Evolutionary conservation across 1,140 invertebrate genomes (phyloP).

Genomic region (Hermatobates lingyangjiaoensis): DNA sequence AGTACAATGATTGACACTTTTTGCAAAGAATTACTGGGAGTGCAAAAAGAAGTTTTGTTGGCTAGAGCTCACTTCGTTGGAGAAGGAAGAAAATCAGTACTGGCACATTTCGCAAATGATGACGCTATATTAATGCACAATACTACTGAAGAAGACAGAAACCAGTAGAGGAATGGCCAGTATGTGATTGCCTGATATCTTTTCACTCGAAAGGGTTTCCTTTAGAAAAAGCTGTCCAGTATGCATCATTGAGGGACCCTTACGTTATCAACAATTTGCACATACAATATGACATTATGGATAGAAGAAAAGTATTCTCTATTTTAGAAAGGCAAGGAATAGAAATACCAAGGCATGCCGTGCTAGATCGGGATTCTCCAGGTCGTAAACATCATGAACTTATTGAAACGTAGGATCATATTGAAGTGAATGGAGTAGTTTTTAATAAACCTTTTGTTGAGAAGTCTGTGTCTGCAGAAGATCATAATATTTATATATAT

Average conservation of each 20-base stretch:
- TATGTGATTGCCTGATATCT: constrained; percentile 92
- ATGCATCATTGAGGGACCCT: constrained; percentile 81
- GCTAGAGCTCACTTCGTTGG: too few relatives aligned
- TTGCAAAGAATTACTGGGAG: too few relatives aligned
- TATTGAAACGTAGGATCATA: constrained; percentile 93
- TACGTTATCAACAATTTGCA: constrained; percentile 97
- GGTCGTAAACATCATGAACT: constrained; percentile 80
- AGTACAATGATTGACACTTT: too few relatives aligned
- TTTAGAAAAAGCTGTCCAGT: constrained; percentile 92
- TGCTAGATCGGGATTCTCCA: constrained; percentile 80
- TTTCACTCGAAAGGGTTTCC: constrained; percentile 97
- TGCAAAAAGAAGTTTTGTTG: too few relatives aligned
- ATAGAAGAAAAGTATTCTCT: constrained; percentile 83
- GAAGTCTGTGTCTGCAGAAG: constrained; percentile 94
- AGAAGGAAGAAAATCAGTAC: too few relatives aligned
- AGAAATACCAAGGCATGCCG: constrained; percentile 92
- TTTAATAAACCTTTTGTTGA: constrained; percentile 99
- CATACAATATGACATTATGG: constrained; percentile 88
- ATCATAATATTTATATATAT: constrained; percentile 99
- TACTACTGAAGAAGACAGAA: too few relatives aligned
- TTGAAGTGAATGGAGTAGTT: constrained; percentile 90
- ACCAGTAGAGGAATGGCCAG: constrained; percentile 94
- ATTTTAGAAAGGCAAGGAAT: constrained; percentile 88
- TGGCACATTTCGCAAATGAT: too few relatives aligned
- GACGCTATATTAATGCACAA: too few relatives aligned